Percentiles rank a stretch among this genome's conserved stretches.
These are phyloP conservation scores for Anas bahamensis DNA, from an alignment of 2,797 vertebrate genomes.

Conservation along the genomic window DNA sequence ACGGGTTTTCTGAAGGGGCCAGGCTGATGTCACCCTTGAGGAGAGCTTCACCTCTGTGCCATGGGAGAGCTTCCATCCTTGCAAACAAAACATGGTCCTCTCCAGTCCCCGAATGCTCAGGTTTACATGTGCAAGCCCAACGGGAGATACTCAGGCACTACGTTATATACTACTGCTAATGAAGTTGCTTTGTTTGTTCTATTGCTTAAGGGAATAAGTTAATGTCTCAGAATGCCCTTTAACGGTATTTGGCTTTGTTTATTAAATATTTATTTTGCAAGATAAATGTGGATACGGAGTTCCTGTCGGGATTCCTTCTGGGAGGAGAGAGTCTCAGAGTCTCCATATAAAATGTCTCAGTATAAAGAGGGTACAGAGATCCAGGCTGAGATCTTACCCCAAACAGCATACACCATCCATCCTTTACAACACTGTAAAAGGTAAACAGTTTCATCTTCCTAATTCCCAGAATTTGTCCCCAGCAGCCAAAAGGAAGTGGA, in stretches of 20 bases:
- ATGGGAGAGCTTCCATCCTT: not conserved
- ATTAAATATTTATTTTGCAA: slow-evolving; percentile 57
- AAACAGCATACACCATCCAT: not conserved
- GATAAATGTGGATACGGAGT: not conserved
- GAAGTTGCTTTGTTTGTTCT: slow-evolving; percentile 51
- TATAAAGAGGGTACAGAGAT: not conserved
- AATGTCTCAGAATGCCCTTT: slow-evolving; percentile 30
- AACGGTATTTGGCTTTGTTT: slow-evolving; percentile 45
- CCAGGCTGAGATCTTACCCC: not conserved
- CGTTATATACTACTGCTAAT: not conserved
- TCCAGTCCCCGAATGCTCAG: not conserved
- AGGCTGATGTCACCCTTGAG: not conserved
- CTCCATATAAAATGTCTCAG: not conserved
- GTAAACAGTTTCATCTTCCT: not conserved
- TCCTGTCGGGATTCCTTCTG: not conserved
- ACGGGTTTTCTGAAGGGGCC: not conserved
- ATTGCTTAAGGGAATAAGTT: slow-evolving; percentile 6
- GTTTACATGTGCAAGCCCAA: not conserved
- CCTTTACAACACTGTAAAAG: not conserved
- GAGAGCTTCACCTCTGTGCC: not conserved
- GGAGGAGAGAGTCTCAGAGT: rapidly evolving
- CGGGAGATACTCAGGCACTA: not conserved
- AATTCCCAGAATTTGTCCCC: not conserved
- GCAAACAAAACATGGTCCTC: not conserved
- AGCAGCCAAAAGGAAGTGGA: not conserved